Percentiles rank a stretch among this genome's conserved stretches.
phyloP scores from a whole-genome alignment of 2,888 invertebrate genomes.

The Tricholauxania praeusta region DNA sequence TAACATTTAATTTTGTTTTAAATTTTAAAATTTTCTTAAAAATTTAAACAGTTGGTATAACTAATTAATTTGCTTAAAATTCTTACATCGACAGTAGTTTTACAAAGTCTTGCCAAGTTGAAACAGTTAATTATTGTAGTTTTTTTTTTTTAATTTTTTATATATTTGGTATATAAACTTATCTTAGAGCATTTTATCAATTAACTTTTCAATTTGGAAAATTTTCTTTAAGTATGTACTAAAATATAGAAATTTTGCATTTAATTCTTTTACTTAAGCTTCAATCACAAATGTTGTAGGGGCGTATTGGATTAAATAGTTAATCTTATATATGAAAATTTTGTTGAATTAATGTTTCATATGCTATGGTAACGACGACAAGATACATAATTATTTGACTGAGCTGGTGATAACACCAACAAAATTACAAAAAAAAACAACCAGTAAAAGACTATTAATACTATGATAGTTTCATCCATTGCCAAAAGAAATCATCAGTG shows the following conservation, averaged over 20 bases:
- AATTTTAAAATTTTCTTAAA: not conserved
- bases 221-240: not conserved
- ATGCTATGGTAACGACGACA: not conserved
- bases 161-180: no score
- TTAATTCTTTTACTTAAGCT: not conserved
- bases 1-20: not conserved
- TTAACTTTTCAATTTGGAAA: not conserved
- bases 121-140: constrained; percentile 1
- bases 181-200: not conserved
- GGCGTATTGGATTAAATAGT: not conserved
- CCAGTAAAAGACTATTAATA: no score
- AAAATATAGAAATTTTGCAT: not conserved
- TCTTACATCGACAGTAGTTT: constrained; percentile 7
- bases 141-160: not conserved
- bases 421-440: no score
- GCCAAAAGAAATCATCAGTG: no score
- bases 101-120: constrained; percentile 8
- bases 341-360: not conserved
- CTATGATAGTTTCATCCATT: no score
- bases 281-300: constrained; percentile 5
- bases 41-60: no score
- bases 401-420: no score
- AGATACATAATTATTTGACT: no score
- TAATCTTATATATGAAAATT: not conserved
- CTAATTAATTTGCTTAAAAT: not conserved